phyloP scores from a whole-genome alignment of 2,888 invertebrate genomes.

The Drosophila percnosoma region DNA sequence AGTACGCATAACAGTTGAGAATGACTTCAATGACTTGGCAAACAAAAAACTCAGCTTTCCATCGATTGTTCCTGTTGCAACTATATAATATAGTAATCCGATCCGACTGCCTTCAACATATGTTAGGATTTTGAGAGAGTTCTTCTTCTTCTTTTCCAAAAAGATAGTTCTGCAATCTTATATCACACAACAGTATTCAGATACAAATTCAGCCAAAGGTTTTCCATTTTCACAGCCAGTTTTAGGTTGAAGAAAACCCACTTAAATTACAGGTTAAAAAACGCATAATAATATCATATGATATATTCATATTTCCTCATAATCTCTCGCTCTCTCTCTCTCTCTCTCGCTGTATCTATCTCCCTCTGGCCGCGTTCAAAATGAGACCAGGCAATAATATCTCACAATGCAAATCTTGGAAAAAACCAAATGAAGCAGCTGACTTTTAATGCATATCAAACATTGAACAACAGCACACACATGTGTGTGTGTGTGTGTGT shows the following conservation, averaged over 20 bases:
- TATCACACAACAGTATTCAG: background rate
- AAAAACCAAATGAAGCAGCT: slow-evolving; percentile 24
- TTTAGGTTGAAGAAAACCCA: background rate
- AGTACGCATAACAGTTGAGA: too few species aligned
- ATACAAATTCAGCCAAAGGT: background rate
- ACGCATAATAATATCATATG: background rate
- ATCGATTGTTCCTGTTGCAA: too few species aligned
- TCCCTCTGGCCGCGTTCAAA: background rate
- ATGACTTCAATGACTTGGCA: too few species aligned
- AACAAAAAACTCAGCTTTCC: too few species aligned
- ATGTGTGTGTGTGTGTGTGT: background rate
- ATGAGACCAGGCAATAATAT: background rate
- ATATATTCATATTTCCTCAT: background rate
- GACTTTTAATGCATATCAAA: slow-evolving; percentile 46
- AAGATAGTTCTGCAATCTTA: background rate
- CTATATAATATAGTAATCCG: too few species aligned
- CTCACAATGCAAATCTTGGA: slow-evolving; percentile 19
- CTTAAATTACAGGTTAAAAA: background rate
- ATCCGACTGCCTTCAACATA: too few species aligned
- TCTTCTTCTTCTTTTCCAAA: too few species aligned
- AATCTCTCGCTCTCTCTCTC: background rate
- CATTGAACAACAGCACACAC: slow-evolving; percentile 32
- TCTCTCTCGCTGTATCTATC: background rate
- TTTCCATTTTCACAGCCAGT: background rate
- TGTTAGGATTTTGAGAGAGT: too few species aligned